These are phyloP conservation scores for Notamacropus eugenii DNA, from an alignment of 2,797 vertebrate species.

Conservation along the genomic window DNA sequence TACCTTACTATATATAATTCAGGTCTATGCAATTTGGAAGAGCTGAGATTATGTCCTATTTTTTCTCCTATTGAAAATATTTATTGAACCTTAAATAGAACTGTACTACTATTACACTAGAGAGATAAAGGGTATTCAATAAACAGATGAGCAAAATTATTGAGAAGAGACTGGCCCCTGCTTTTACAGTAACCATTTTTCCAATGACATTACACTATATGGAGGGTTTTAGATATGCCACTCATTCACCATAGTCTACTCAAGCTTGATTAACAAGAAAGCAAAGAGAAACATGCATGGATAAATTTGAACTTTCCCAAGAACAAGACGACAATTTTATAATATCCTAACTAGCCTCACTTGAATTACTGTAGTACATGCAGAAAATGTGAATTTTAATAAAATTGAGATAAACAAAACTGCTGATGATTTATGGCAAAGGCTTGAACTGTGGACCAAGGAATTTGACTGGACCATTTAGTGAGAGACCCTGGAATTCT, in stretches of 20 bases:
- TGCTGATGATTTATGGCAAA: neutral
- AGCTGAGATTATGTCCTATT: neutral
- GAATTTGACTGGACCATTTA: neutral
- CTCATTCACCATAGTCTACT: neutral
- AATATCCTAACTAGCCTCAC: neutral
- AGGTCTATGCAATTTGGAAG: conserved; percentile 45
- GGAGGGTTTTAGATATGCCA: conserved; percentile 20
- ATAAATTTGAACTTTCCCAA: conserved; percentile 44
- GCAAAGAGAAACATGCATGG: neutral
- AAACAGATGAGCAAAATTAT: neutral
- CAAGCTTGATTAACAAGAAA: neutral
- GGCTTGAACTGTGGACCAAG: neutral
- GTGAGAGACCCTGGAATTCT: too few species aligned
- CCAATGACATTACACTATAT: neutral
- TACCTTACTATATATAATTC: neutral
- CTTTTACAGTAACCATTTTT: neutral
- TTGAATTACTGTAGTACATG: conserved; percentile 19
- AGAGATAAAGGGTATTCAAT: neutral
- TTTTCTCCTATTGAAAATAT: neutral
- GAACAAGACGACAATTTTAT: neutral
- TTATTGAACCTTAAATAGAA: neutral
- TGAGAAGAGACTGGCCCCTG: neutral
- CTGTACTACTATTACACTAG: neutral
- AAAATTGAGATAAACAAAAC: conserved; percentile 42
- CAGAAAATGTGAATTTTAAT: neutral